These are phyloP conservation scores for Gymnoscelis rufifasciata DNA, from an alignment of 2,888 invertebrate species.

Conservation along the genomic window DNA sequence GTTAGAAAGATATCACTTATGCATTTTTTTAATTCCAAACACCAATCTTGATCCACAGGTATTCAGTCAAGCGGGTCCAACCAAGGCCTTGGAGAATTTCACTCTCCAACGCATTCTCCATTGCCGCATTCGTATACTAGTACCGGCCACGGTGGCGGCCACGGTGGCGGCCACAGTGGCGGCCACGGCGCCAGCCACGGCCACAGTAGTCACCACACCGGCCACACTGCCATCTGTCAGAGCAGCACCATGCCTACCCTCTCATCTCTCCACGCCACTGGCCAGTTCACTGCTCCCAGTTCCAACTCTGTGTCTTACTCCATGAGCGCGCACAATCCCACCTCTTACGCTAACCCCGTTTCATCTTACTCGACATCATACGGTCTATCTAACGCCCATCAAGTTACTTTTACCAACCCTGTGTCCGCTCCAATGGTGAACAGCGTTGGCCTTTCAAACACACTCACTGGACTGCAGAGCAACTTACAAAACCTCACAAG, in stretches of 20 bases:
- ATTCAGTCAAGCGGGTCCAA: conserved; percentile 84
- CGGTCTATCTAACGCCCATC: conserved; percentile 69
- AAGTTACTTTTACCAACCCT: conserved; percentile 75
- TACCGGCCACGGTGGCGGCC: conserved; percentile 35
- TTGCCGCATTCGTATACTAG: conserved; percentile 77
- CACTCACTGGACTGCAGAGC: conserved; percentile 69
- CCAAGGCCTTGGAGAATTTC: conserved; percentile 83
- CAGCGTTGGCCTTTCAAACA: conserved; percentile 71
- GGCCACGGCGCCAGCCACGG: conserved; percentile 25
- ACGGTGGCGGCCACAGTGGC: conserved; percentile 26
- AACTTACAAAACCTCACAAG: conserved; percentile 69
- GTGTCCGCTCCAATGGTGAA: conserved; percentile 72
- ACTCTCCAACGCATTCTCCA: conserved; percentile 80
- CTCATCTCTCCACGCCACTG: conserved; percentile 71
- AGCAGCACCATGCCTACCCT: conserved; percentile 82
- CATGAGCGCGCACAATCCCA: conserved; percentile 73
- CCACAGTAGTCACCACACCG: conserved; percentile 23
- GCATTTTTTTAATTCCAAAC: not conserved
- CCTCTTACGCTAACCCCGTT: conserved; percentile 74
- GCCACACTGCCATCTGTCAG: conserved; percentile 75
- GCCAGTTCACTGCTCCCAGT: conserved; percentile 68
- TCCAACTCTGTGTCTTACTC: conserved; percentile 74
- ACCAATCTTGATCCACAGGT: conserved; percentile 46
- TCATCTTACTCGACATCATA: conserved; percentile 70
- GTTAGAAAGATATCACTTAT: not conserved